Percentiles rank a stretch among this genome's conserved stretches.
Conservation (phyloP, 2,797 vertebrate species). For the Xiphophorus birchmanni region DNA sequence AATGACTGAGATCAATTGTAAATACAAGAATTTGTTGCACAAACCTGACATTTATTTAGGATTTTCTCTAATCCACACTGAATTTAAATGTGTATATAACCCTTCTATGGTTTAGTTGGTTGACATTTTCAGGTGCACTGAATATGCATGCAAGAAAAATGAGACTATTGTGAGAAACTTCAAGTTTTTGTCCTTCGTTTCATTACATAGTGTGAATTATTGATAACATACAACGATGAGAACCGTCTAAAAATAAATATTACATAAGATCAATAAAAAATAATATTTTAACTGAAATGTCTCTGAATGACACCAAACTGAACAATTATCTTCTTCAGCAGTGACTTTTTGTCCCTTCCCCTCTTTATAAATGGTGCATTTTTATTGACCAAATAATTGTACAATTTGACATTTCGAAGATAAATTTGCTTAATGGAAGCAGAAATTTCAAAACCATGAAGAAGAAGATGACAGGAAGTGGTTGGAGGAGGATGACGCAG, state of each 20-base stretch:
- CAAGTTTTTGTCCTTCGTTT: too few species aligned
- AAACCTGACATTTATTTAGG: neutral
- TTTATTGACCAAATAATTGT: too few species aligned
- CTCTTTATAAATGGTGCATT: too few species aligned
- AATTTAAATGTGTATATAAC: neutral
- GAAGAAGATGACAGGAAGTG: too few species aligned
- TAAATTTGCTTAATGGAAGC: too few species aligned
- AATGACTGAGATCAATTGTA: neutral
- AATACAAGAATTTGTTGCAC: neutral
- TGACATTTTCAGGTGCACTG: too few species aligned
- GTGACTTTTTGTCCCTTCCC: too few species aligned
- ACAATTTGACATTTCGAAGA: too few species aligned
- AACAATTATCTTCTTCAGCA: too few species aligned
- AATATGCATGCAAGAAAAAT: neutral
- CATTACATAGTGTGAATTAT: neutral
- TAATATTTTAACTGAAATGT: neutral
- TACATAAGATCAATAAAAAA: neutral
- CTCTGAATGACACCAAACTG: neutral
- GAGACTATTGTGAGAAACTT: neutral
- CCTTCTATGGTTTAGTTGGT: too few species aligned
- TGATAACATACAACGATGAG: neutral
- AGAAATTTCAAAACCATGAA: too few species aligned
- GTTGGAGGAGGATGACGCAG: too few species aligned
- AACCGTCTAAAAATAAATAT: neutral
- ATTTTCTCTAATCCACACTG: neutral